Base-by-base conservation (phyloP, 2,888 invertebrate genomes). In the Noctua comes region DNA sequence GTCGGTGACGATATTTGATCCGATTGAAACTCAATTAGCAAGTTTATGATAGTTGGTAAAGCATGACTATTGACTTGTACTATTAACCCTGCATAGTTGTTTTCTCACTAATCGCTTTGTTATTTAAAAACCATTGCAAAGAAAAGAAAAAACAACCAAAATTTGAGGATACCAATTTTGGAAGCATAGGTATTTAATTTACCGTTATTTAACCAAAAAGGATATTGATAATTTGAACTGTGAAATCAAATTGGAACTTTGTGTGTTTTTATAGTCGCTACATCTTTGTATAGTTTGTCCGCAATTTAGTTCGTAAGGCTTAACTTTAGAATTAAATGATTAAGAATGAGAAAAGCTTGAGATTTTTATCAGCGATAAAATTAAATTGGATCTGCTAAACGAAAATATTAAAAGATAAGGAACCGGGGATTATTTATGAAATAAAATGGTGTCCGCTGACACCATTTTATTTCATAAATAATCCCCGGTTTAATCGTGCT, bases 191-290 rank as follows among this genome's bases (percentile, higher is more conserved):
- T 54, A 65, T 24, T 72, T 36, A 21, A 24, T 40, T 11, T 16
- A 74, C 79, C 48, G 75, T 75, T 82, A 59, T 59, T 66, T 48
- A 21, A 40, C 57, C 10, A 68, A 75, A 79, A 43, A n/a, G 13
- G 31, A 36, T 31, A n/a, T n/a, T 48, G 16, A 62, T 76, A 36
- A 59, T 59, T 72, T 57, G 48, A 46, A 51, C 2, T 24, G 24
- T 36, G 36, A 43, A 59, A 68, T 76, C 18, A 48, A 66, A 51
- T 82, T 59, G 1, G 31, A 43, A 66, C 1, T 40, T n/a, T 4
- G 54, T 46, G 1, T 51, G 18, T 16, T 18, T 36, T n/a, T 21
- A 16, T 31, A 24, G 48, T 43, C 40, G 51, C 13, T 43, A 66
- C 6, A 13, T 82, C 24, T 43, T 74, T 66, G 13, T 76, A 51